Conservation (phyloP, 1,140 invertebrate genomes). For the Ptiloglossa arizonensis region DNA sequence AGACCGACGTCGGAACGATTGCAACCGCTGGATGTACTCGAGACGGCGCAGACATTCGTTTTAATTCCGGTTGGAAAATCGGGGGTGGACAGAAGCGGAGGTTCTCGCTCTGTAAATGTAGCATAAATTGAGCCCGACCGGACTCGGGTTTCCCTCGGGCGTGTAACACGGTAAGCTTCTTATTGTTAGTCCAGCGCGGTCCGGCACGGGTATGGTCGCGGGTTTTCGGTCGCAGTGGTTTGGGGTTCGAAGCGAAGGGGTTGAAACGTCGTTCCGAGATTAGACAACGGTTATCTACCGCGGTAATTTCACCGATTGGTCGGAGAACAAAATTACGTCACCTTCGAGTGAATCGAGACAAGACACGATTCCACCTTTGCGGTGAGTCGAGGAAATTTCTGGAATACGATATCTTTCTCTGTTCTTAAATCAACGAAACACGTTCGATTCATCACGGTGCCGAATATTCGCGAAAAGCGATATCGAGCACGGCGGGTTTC, state of each 20-base stretch:
- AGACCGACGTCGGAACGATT: too few species aligned
- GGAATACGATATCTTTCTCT: too few species aligned
- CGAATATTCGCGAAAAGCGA: too few species aligned
- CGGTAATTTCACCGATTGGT: neutral
- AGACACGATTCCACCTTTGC: too few species aligned
- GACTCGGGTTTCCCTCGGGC: conserved; percentile 18
- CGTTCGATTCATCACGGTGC: too few species aligned
- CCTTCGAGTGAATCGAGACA: too few species aligned
- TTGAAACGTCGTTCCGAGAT: neutral
- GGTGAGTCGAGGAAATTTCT: too few species aligned
- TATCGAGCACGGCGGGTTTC: too few species aligned
- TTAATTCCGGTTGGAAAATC: conserved; percentile 36
- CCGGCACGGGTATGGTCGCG: neutral
- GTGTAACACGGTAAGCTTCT: conserved; percentile 59
- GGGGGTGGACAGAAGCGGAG: conserved; percentile 20
- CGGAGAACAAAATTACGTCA: neutral
- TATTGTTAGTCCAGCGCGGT: conserved; percentile 37
- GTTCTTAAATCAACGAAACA: too few species aligned
- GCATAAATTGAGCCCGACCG: conserved; percentile 45
- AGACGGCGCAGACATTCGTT: conserved; percentile 15
- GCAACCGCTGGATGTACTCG: neutral
- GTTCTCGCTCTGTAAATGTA: conserved; percentile 36
- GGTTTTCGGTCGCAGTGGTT: conserved; percentile 26
- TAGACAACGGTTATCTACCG: neutral
- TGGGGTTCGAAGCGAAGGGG: neutral